A percentile compares a stretch with the other conserved stretches of the same genome.
These are phyloP conservation scores for Eupithecia subumbrata DNA, from an alignment of 2,888 invertebrate genomes.

Conservation along the genomic window DNA sequence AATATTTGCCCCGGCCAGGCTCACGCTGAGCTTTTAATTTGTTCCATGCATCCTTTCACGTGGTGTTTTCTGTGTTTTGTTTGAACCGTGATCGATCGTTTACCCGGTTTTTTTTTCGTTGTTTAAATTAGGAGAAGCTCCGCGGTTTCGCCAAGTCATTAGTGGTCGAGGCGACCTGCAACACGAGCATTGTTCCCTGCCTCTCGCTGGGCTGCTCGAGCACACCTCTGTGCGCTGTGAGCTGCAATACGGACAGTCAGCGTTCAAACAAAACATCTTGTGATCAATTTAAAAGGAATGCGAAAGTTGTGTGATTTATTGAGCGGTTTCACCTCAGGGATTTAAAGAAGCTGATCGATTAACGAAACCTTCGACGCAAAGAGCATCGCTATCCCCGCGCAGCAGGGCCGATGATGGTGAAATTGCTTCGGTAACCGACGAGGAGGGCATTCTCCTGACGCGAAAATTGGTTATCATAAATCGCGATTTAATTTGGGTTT, in stretches of 20 bases:
- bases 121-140: constrained; percentile 79
- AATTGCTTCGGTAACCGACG: constrained; percentile 36
- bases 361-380: constrained; percentile 27
- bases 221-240: constrained; percentile 37
- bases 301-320: constrained; percentile 39
- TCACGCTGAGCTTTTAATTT: constrained; percentile 83
- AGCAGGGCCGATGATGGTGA: constrained; percentile 39
- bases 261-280: constrained; percentile 9
- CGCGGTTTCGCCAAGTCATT: constrained; percentile 81
- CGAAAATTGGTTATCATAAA: constrained; percentile 69
- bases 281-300: constrained; percentile 18
- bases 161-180: constrained; percentile 52
- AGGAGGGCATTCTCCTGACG: constrained; percentile 53
- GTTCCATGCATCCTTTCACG: constrained; percentile 80
- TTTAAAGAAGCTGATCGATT: constrained; percentile 40
- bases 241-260: constrained; percentile 20
- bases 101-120: constrained; percentile 76
- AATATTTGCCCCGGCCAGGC: constrained; percentile 76
- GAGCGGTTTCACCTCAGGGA: constrained; percentile 33
- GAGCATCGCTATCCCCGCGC: constrained; percentile 22
- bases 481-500: constrained; percentile 64
- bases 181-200: constrained; percentile 63
- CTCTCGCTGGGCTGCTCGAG: constrained; percentile 52
- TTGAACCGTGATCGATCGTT: constrained; percentile 81
- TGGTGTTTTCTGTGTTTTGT: constrained; percentile 78